Percentiles rank a stretch among this genome's conserved stretches.
Conservation (phyloP, 2,797 vertebrate genomes). For the Myotis vivesi region DNA sequence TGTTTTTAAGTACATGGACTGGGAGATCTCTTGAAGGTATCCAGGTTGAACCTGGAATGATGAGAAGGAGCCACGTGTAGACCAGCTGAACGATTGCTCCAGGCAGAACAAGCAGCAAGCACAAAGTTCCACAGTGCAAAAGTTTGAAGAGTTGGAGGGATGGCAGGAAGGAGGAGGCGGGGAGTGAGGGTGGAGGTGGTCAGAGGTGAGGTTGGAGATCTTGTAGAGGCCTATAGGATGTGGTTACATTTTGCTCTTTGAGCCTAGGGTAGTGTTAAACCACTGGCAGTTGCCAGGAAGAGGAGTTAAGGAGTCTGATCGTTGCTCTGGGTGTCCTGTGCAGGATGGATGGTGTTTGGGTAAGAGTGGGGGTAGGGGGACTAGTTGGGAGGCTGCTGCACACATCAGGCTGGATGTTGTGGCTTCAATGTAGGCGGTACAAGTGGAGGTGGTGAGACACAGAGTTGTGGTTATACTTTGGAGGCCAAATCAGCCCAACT, state of each 20-base stretch:
- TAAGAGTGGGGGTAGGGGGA: not conserved
- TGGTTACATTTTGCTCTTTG: not conserved
- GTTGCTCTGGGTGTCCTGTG: not conserved
- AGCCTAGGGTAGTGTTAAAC: not conserved
- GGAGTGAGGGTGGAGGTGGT: not conserved
- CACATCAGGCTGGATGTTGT: not conserved
- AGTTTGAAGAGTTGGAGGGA: not conserved
- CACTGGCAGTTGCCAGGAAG: not conserved
- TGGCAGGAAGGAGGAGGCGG: not conserved
- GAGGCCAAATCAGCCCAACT: not conserved
- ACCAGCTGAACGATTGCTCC: not conserved
- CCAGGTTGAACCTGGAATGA: not conserved
- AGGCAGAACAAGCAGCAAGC: not conserved
- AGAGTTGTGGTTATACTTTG: not conserved
- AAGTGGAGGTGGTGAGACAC: not conserved
- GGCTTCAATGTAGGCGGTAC: not conserved
- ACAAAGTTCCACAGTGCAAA: not conserved
- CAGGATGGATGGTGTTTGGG: not conserved
- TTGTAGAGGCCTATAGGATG: not conserved
- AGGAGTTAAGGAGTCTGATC: not conserved
- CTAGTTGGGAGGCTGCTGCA: not conserved
- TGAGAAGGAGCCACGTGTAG: too few relatives aligned
- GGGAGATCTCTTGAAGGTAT: not conserved
- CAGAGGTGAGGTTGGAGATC: not conserved
- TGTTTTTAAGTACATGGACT: not conserved